Conservation (phyloP, 1,140 invertebrate species). For the Amyelois transitella region DNA sequence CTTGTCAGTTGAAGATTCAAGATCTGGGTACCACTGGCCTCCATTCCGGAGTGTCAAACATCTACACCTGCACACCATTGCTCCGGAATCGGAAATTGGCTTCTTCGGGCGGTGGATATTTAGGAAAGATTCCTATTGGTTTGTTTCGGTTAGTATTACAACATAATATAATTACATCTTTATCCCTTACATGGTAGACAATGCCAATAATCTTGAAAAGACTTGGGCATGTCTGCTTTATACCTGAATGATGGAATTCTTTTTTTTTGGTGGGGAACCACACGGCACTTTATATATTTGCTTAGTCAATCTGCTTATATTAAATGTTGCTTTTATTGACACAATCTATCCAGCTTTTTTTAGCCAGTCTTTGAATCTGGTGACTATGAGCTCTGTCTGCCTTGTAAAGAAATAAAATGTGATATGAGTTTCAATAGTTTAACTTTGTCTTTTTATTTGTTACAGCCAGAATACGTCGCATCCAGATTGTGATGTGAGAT, state of each 20-base stretch:
- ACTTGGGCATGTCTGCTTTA: neutral
- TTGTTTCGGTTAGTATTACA: conserved; percentile 83
- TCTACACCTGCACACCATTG: conserved; percentile 91
- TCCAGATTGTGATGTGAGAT: conserved; percentile 25
- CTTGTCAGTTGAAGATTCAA: conserved; percentile 73
- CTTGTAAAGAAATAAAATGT: no score
- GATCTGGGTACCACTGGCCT: conserved; percentile 93
- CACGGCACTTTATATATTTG: no score
- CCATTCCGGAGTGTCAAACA: conserved; percentile 90
- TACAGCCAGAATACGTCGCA: conserved; percentile 44
- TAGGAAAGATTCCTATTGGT: conserved; percentile 86
- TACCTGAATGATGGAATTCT: neutral
- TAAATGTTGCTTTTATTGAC: neutral
- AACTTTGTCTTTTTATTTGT: conserved; percentile 14
- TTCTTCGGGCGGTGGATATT: conserved; percentile 82
- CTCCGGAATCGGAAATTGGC: conserved; percentile 84
- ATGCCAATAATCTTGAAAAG: no score
- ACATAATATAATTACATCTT: no score
- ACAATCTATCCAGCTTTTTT: neutral
- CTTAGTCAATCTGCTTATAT: neutral
- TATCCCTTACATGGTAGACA: no score
- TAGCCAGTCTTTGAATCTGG: neutral
- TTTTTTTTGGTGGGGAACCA: neutral
- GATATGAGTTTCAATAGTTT: no score
- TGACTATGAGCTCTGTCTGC: no score